Base-by-base conservation (phyloP, 1,140 invertebrate genomes). In the Drosophila baimaii region DNA sequence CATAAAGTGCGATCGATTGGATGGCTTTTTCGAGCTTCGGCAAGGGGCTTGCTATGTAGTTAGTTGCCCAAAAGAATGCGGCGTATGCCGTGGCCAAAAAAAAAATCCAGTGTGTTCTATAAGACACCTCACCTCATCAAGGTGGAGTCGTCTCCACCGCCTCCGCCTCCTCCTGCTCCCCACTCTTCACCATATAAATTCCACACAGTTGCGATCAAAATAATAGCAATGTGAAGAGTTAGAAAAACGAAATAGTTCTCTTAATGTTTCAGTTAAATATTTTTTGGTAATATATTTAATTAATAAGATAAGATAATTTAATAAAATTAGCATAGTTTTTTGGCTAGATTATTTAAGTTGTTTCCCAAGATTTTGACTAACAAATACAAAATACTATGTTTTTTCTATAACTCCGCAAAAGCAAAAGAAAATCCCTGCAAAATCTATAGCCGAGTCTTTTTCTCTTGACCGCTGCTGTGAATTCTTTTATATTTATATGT, bases 41-140 rank as follows among this genome's bases (percentile, higher is more conserved):
- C 5, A 23, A 17, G n/a, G 35, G 37, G 55, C 29, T 52, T 21
- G 51, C 51, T 35, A 52, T 52, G 51, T 21, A 52, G 19, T 19
- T 69, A 52, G 37, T 71, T 78, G 64, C 39, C 79, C 64, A 70
- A 76, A 88, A 65, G 82, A 88, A 79, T 86, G 83, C 51, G 62
- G 59, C 51, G 64, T 82, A 86, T 76, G 83, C 75, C 69, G 63
- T 49, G 66, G 64, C 33, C 66, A 57, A 54, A 52, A 52, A 51
- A 29, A 13, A 29, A 44, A 25, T n/a, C n/a, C 46, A 43, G 19
- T 56, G 19, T 56, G 57, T 33, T 41, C 51, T 57, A 56, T 63
- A 33, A 63, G 51, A 52, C 51, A 56, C 31, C 47, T 23, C 21
- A n/a, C 65, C 31, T 21, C 49, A 66, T 47, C 43, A 49, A 65